Percentiles rank a stretch among this genome's conserved stretches.
These are phyloP conservation scores for Clarias platycephalus DNA, from an alignment of 2,797 vertebrate species.

Conservation along the genomic window DNA sequence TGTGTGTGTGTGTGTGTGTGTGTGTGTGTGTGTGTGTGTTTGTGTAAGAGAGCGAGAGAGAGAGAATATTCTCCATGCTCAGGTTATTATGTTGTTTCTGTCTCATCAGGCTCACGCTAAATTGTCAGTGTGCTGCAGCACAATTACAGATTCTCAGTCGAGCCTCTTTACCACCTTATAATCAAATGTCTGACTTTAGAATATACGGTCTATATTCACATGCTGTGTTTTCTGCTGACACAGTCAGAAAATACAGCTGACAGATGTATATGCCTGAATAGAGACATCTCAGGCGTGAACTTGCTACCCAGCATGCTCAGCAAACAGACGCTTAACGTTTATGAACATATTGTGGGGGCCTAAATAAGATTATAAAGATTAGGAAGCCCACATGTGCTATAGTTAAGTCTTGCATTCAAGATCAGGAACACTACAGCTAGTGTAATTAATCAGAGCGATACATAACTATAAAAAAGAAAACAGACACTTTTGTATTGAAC, in stretches of 20 bases:
- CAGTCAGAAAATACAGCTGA: conserved; percentile 15
- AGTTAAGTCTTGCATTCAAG: neutral
- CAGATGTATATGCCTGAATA: neutral
- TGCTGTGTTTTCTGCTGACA: conserved; percentile 31
- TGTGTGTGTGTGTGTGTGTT: conserved; percentile 37
- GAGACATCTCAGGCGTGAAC: neutral
- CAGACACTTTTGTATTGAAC: neutral
- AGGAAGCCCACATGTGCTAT: neutral
- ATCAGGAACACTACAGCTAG: neutral
- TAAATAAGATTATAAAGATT: neutral
- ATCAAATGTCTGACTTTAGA: conserved; percentile 41
- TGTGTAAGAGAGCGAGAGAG: neutral
- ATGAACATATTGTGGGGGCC: neutral
- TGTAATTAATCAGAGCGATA: neutral
- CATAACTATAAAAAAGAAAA: neutral
- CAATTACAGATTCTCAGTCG: conserved; percentile 70
- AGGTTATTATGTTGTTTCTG: conserved; percentile 30
- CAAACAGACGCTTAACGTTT: neutral
- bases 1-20: neutral
- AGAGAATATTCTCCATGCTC: neutral
- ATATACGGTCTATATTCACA: conserved; percentile 25
- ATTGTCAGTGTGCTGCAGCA: conserved; percentile 65
- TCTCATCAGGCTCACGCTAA: conserved; percentile 62
- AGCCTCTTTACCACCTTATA: conserved; percentile 40
- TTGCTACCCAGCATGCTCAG: neutral